Evolutionary conservation across 1,140 invertebrate species (phyloP).

Genomic region (Trichoplusia ni): DNA sequence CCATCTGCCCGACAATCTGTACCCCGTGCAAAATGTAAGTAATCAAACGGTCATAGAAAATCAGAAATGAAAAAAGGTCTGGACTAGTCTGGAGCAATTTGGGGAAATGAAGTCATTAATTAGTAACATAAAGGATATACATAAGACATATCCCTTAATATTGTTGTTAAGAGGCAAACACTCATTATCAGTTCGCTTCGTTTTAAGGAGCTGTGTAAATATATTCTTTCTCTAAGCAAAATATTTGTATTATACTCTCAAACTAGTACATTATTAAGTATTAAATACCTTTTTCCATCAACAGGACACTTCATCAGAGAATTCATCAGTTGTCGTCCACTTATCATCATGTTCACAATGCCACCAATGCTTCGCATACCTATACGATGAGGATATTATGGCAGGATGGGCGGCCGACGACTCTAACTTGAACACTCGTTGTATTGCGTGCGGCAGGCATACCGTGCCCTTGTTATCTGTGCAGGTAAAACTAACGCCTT

Average conservation of each 20-base stretch:
- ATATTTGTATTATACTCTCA: too few relatives aligned
- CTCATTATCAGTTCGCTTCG: too few relatives aligned
- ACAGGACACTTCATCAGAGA: conserved; percentile 46
- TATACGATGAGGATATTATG: conserved; percentile 99
- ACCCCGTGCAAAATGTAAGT: conserved; percentile 69
- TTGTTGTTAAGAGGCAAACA: too few relatives aligned
- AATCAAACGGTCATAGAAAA: too few relatives aligned
- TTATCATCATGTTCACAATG: conserved; percentile 88
- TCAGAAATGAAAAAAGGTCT: too few relatives aligned
- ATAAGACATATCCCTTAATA: too few relatives aligned
- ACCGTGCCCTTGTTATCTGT: conserved; percentile 91
- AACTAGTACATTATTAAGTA: not conserved
- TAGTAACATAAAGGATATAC: too few relatives aligned
- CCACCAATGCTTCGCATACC: conserved; percentile 92
- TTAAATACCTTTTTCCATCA: not conserved
- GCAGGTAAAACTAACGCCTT: too few relatives aligned
- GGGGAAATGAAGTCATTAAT: too few relatives aligned
- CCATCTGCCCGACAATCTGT: conserved; percentile 83
- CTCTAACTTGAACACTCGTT: conserved; percentile 97
- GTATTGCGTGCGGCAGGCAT: conserved; percentile 91
- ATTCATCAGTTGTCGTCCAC: conserved; percentile 77
- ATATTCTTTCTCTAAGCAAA: too few relatives aligned
- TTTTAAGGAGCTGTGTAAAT: too few relatives aligned
- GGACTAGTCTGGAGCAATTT: too few relatives aligned
- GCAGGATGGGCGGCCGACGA: conserved; percentile 98